Percentiles rank a stretch among this genome's conserved stretches.
Evolutionary conservation across 2,888 invertebrate species (phyloP).

Genomic region (Drymonia ruficornis): DNA sequence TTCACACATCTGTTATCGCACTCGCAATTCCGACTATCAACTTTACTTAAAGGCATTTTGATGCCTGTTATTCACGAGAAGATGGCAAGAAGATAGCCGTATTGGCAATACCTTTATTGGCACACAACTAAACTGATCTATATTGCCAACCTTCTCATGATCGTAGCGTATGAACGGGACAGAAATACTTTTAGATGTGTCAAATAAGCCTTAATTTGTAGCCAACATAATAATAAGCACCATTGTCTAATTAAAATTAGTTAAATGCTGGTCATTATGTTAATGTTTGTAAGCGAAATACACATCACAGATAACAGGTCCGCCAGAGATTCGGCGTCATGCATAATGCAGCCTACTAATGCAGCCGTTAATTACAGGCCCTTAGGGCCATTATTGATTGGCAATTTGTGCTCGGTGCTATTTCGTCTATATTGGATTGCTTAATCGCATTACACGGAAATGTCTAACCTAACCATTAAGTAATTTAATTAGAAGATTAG

Average conservation of each 20-base stretch:
- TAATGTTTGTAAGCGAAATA: slow-evolving; percentile 65
- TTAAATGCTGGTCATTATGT: slow-evolving; percentile 63
- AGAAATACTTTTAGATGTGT: no score
- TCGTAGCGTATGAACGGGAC: no score
- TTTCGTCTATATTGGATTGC: slow-evolving; percentile 60
- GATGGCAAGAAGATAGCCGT: no score
- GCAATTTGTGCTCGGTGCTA: slow-evolving; percentile 60
- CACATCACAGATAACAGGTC: slow-evolving; percentile 58
- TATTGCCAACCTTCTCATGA: no score
- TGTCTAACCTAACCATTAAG: slow-evolving; percentile 52
- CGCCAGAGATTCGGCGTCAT: slow-evolving; percentile 64
- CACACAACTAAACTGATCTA: no score
- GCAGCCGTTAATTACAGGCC: slow-evolving; percentile 70
- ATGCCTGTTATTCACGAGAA: no score
- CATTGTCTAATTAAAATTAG: slow-evolving; percentile 54
- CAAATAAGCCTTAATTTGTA: no score
- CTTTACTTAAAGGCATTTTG: no score
- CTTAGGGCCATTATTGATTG: slow-evolving; percentile 71
- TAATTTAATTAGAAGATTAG: slow-evolving; percentile 56
- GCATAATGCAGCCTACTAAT: slow-evolving; percentile 75
- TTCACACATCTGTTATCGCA: no score
- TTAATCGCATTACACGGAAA: slow-evolving; percentile 59
- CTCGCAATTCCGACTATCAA: no score
- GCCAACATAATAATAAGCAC: no score
- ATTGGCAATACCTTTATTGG: no score